These are phyloP conservation scores for Enoplosus armatus DNA, from an alignment of 2,797 vertebrate genomes.

Conservation along the genomic window DNA sequence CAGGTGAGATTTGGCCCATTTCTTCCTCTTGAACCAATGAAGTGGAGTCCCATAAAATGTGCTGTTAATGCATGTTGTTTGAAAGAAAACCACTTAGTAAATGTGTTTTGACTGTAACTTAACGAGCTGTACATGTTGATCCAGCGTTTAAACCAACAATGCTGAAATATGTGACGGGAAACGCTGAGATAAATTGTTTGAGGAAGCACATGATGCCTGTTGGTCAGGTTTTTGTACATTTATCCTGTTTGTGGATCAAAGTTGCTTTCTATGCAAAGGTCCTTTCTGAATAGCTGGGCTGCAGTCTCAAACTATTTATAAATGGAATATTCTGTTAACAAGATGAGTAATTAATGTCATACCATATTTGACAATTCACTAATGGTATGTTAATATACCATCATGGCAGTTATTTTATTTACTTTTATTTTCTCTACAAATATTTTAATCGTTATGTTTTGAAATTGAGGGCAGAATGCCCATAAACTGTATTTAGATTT, in stretches of 20 bases:
- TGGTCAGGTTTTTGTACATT: constrained; percentile 26
- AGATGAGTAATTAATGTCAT: constrained; percentile 52
- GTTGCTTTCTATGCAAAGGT: constrained; percentile 56
- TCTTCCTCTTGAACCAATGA: not conserved
- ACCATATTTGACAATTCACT: constrained; percentile 41
- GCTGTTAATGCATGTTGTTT: constrained; percentile 7
- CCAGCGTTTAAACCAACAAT: constrained; percentile 11
- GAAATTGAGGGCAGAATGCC: constrained; percentile 38
- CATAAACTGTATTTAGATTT: constrained; percentile 37
- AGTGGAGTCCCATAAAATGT: constrained; percentile 19
- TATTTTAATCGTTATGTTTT: constrained; percentile 45
- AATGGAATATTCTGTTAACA: constrained; percentile 41
- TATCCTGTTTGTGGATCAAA: constrained; percentile 21
- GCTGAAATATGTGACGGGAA: not conserved
- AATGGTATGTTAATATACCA: constrained; percentile 46
- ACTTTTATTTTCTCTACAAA: constrained; percentile 29
- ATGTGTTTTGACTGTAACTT: constrained; percentile 9
- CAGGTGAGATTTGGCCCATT: constrained; percentile 5
- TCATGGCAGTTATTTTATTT: constrained; percentile 51
- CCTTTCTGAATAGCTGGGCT: constrained; percentile 24
- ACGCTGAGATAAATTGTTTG: constrained; percentile 2
- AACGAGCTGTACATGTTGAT: not conserved
- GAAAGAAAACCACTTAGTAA: not conserved
- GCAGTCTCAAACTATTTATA: constrained; percentile 58
- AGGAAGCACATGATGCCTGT: constrained; percentile 27